These are phyloP conservation scores for Sphaeramia orbicularis DNA, from an alignment of 2,797 vertebrate genomes.

Conservation along the genomic window DNA sequence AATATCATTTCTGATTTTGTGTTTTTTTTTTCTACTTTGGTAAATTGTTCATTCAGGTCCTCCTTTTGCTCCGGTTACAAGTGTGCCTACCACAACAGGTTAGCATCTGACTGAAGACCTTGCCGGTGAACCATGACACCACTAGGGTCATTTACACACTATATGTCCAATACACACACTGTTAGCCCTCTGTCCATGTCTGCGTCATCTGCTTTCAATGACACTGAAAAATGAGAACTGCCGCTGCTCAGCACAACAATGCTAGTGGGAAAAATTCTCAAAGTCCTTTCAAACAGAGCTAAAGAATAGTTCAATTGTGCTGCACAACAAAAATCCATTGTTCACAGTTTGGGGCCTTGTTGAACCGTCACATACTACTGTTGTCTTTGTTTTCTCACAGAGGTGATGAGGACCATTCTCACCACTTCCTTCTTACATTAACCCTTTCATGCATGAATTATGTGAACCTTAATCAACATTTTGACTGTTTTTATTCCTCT, in stretches of 20 bases:
- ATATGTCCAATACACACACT: not conserved
- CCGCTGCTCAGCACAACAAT: not conserved
- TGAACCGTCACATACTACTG: not conserved
- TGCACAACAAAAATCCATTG: constrained; percentile 36
- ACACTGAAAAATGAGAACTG: not conserved
- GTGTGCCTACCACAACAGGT: constrained; percentile 44
- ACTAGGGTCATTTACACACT: not conserved
- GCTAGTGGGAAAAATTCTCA: constrained; percentile 1
- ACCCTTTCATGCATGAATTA: too few species aligned
- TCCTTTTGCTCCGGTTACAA: constrained; percentile 4
- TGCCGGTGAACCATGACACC: not conserved
- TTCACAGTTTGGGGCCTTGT: constrained; percentile 6
- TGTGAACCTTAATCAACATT: too few species aligned
- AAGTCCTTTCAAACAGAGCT: not conserved
- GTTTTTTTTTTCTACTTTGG: not conserved
- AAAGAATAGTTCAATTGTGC: constrained; percentile 41
- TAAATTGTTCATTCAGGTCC: constrained; percentile 35
- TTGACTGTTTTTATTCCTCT: too few species aligned
- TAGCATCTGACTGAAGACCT: not conserved
- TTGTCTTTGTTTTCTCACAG: not conserved
- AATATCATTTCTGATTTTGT: not conserved
- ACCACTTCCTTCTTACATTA: not conserved
- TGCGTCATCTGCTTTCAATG: too few species aligned
- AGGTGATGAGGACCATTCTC: not conserved
- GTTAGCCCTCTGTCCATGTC: not conserved